Conservation (phyloP, 35 echinoderm and acorn worm species). For the Anneissia japonica region DNA sequence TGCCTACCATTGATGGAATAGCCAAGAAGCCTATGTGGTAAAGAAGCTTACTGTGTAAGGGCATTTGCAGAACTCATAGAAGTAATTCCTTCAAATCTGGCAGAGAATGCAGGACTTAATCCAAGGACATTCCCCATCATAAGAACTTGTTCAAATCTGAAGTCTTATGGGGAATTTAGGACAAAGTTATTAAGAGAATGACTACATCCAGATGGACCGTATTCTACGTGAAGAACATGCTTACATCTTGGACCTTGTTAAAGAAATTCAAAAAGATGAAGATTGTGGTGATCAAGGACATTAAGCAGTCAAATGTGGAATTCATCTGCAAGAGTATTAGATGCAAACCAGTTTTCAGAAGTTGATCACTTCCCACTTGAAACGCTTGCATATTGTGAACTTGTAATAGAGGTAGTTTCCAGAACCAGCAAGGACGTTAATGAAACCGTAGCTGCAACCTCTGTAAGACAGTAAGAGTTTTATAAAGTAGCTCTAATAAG, state of each 20-base stretch:
- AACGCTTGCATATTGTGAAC: conserved; percentile 58
- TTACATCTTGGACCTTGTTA: conserved; percentile 73
- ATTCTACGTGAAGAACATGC: conserved; percentile 69
- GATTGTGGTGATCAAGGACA: conserved; percentile 90
- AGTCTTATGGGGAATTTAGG: too few species aligned
- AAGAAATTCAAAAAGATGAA: conserved; percentile 89
- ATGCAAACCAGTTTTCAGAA: conserved; percentile 83
- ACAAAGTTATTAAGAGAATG: too few species aligned
- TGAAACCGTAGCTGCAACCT: too few species aligned
- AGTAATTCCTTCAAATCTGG: too few species aligned
- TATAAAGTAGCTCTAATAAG: conserved; percentile 81
- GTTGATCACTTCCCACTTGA: conserved; percentile 87
- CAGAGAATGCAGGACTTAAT: conserved; percentile 86
- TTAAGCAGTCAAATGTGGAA: conserved; percentile 71
- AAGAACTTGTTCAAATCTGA: conserved; percentile 58
- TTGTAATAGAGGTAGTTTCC: conserved; percentile 62
- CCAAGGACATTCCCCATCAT: conserved; percentile 73
- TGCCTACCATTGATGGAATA: conserved; percentile 67
- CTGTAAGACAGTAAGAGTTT: conserved; percentile 69
- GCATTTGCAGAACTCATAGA: conserved; percentile 60
- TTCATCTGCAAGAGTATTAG: conserved; percentile 83
- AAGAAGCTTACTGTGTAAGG: conserved; percentile 89
- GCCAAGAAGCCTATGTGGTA: conserved; percentile 51
- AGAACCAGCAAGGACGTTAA: conserved; percentile 91
- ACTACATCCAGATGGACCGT: too few species aligned